phyloP scores from a whole-genome alignment of 2,113 vertebrate species.

The Poeciliopsis prolifica region DNA sequence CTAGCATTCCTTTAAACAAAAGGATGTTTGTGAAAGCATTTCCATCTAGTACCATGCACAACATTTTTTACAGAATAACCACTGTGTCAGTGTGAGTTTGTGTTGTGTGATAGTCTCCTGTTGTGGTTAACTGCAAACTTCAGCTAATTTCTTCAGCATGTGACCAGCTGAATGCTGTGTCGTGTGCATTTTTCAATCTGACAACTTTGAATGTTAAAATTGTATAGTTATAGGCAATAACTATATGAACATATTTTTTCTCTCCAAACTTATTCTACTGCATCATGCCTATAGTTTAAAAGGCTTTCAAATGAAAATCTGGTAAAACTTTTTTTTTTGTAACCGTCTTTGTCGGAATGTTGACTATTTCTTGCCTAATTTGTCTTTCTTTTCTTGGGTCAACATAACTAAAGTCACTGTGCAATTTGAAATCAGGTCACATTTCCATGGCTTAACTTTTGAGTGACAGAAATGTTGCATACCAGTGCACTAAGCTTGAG shows the following conservation, averaged over 20 bases:
- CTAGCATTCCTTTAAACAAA: conserved; percentile 64
- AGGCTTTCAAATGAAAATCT: not conserved
- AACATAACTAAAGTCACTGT: not conserved
- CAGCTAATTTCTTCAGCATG: conserved; percentile 11
- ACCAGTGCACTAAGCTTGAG: not conserved
- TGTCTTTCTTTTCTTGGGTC: not conserved
- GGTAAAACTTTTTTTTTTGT: not conserved
- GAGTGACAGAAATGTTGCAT: not conserved
- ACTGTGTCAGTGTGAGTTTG: conserved; percentile 7
- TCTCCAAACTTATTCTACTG: not conserved
- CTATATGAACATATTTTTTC: not conserved
- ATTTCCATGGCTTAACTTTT: not conserved
- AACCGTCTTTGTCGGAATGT: no score
- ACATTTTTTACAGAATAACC: conserved; percentile 15
- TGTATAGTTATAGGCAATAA: not conserved
- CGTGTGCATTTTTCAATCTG: not conserved
- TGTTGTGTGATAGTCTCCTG: not conserved
- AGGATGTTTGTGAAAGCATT: conserved; percentile 60
- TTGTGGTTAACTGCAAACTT: conserved; percentile 11
- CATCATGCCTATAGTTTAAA: not conserved
- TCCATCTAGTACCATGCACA: conserved; percentile 44
- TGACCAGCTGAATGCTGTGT: not conserved
- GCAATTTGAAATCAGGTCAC: not conserved
- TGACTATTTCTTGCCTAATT: not conserved
- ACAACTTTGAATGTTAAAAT: not conserved